phyloP scores from a whole-genome alignment of 2,888 invertebrate genomes.

The Autographa gamma region DNA sequence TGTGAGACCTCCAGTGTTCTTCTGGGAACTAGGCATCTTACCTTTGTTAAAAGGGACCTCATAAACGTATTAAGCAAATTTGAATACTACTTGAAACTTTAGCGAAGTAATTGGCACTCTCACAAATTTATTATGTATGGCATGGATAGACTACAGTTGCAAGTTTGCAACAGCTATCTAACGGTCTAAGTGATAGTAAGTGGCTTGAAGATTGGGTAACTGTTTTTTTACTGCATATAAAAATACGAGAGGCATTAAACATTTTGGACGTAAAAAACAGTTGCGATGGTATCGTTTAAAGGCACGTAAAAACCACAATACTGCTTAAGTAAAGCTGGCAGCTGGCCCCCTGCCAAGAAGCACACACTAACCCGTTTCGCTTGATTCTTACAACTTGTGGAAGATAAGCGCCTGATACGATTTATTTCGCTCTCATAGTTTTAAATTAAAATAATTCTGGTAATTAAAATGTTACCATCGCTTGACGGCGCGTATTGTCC shows the following conservation, averaged over 20 bases:
- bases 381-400: slow-evolving; percentile 53
- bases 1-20: slow-evolving; percentile 64
- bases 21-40: slow-evolving; percentile 56
- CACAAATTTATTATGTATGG: slow-evolving; percentile 11
- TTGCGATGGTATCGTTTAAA: slow-evolving; percentile 51
- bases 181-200: not conserved
- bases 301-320: slow-evolving; percentile 52
- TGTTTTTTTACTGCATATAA: not conserved
- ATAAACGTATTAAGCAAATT: slow-evolving; percentile 52
- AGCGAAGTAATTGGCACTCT: not conserved
- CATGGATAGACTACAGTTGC: not conserved
- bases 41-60: slow-evolving; percentile 42
- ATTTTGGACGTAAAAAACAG: slow-evolving; percentile 38
- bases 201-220: not conserved
- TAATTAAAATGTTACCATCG: not conserved
- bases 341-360: slow-evolving; percentile 51
- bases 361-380: slow-evolving; percentile 47
- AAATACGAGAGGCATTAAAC: slow-evolving; percentile 25
- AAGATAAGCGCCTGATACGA: slow-evolving; percentile 51
- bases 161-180: not conserved
- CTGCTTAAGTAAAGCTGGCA: slow-evolving; percentile 48
- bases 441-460: slow-evolving; percentile 10
- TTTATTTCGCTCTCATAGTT: slow-evolving; percentile 42
- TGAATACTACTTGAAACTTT: slow-evolving; percentile 30
- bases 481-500: too few relatives aligned